Base-by-base conservation (phyloP, 2,888 invertebrate species). In the Bombyx huttoni region DNA sequence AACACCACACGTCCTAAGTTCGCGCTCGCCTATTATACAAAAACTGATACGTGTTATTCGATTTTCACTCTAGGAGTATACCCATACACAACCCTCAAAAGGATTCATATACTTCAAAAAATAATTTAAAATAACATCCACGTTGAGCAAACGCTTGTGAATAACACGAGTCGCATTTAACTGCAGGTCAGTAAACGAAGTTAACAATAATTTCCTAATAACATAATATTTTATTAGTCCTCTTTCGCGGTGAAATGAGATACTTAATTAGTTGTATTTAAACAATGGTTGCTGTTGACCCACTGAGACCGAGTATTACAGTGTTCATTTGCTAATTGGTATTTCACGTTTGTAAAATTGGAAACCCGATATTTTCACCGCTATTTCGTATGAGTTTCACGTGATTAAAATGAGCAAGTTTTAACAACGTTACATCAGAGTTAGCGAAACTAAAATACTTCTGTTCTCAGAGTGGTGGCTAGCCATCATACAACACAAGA, bases 211-310 rank as follows among this genome's bases (percentile, higher is more conserved):
- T 80, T 81, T 73, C 78, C 71, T 74, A 80, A 82, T 83, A 83
- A 80, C 75, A 73, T 79, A 80, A 75, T 77, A 80, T 81, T 84
- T 84, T 84, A 85, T 78, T 80, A 77, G 76, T 62, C 60, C 70
- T 73, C 73, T 75, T 78, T 78, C 79, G 64, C 73, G 69, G 72
- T 67, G 76, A 73, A 83, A 81, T 82, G 81, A 80, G 79, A 83
- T 84, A 81, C 69, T 84, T 83, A 86, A 85, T 85, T 84, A 85
- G 79, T 75, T 72, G 73, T 74, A 75, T 76, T 79, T 72, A 75
- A 78, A 82, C 81, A 83, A 82, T 77, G 71, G 74, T 40, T 56
- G 56, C 40, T 56, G 64, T 64, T 68, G 64, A 66, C 65, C 64
- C 59, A 63, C 58, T 57, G 57, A 40, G 40, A 40, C 8, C 7